phyloP scores from a whole-genome alignment of 23 tunicate species.

The Corella eumyota region DNA sequence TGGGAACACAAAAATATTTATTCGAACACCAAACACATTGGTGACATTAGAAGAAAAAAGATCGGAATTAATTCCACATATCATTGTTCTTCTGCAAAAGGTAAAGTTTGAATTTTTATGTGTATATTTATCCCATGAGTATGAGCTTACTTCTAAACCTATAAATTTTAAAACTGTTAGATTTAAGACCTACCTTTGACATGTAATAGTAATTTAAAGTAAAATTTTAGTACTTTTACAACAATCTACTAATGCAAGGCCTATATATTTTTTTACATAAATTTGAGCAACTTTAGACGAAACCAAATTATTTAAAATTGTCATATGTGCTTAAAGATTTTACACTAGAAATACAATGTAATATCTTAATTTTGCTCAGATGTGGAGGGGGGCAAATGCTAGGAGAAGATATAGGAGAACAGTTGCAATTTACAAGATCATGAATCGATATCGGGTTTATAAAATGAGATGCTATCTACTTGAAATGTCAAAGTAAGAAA shows the following conservation, averaged over 20 bases:
- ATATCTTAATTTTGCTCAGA: constrained; percentile 11
- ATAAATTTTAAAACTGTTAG: not conserved
- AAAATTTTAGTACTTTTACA: no score
- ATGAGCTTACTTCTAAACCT: not conserved
- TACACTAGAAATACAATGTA: not conserved
- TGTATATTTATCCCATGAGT: not conserved
- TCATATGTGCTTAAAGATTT: not conserved
- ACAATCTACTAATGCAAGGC: no score
- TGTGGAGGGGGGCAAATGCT: constrained; percentile 93
- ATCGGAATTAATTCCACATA: constrained; percentile 72
- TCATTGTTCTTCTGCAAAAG: constrained; percentile 86
- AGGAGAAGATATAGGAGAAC: constrained; percentile 72
- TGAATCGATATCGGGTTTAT: constrained; percentile 65
- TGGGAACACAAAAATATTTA: constrained; percentile 93
- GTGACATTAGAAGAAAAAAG: constrained; percentile 68
- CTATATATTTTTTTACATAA: no score
- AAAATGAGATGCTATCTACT: constrained; percentile 83
- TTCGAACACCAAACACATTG: constrained; percentile 81
- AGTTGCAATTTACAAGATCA: constrained; percentile 71
- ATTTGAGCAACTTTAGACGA: no score
- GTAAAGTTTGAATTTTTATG: constrained; percentile 12
- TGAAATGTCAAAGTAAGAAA: constrained; percentile 62
- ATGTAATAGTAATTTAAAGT: no score
- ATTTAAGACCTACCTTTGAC: no score
- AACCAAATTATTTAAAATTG: not conserved